These are phyloP conservation scores for Lagopus muta DNA, from an alignment of 2,113 vertebrate genomes.

Conservation along the genomic window DNA sequence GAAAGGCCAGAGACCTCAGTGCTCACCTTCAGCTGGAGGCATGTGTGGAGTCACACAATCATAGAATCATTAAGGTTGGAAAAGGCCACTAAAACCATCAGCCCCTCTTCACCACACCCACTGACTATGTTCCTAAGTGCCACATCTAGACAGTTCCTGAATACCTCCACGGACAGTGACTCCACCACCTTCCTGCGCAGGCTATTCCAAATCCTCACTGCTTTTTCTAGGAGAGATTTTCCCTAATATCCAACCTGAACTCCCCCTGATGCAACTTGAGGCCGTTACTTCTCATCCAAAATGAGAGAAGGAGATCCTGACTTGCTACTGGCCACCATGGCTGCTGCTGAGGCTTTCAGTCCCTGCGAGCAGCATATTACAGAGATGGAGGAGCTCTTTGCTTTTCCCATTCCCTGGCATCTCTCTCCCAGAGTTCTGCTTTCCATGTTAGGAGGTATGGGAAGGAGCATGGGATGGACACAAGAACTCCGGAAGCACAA, in stretches of 20 bases:
- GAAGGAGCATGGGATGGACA: constrained; percentile 19
- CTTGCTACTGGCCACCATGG: not conserved
- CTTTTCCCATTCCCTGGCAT: not conserved
- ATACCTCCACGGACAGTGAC: not conserved
- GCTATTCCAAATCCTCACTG: not conserved
- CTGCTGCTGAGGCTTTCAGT: constrained; percentile 36
- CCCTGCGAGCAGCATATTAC: not conserved
- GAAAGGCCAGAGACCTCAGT: not conserved
- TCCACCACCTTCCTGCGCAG: not conserved
- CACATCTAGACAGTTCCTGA: not conserved
- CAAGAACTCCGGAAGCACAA: not conserved
- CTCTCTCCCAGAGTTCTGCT: not conserved
- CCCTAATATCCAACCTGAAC: not conserved
- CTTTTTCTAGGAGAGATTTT: not conserved
- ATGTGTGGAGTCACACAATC: not conserved
- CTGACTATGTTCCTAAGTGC: not conserved
- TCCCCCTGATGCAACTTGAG: not conserved
- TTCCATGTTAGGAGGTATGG: constrained; percentile 52
- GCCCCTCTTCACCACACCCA: not conserved
- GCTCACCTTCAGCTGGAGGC: not conserved
- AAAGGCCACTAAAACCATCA: not conserved
- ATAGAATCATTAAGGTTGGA: not conserved
- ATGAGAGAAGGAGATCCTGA: not conserved
- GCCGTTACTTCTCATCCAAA: too few species aligned
- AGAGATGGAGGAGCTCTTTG: not conserved